Evolutionary conservation across 1,140 invertebrate species (phyloP), one percentile per base, ranked within the genome.

Genomic region (Lethocerus indicus): DNA sequence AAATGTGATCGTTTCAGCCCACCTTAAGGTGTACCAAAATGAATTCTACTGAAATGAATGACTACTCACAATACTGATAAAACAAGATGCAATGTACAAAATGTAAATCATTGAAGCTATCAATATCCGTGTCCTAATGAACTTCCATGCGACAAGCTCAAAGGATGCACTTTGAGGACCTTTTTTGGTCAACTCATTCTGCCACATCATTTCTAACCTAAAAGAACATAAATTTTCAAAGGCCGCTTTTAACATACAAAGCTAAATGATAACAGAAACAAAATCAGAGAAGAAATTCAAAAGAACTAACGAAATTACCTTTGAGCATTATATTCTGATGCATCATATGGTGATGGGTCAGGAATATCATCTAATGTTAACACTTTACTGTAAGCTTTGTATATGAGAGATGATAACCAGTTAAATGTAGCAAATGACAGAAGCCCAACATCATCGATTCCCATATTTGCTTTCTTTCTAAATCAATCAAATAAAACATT

Each of bases 1-100:
- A n/a, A n/a, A n/a, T n/a, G n/a, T n/a, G n/a, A n/a, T n/a, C n/a
- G n/a, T n/a, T n/a, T n/a, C n/a, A n/a, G n/a, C n/a, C n/a, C n/a
- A n/a, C n/a, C n/a, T n/a, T n/a, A n/a, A n/a, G n/a, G n/a, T n/a
- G 16, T 40, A 47, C 18, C 35, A 51, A 0, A 48, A 43, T 32
- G 43, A 46, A 54, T 28, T 23, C 45, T 26, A n/a, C 48, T 50
- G 35, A 54, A 32, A 20, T n/a, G n/a, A n/a, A n/a, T n/a, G n/a
- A n/a, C 13, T 45, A 63, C 70, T 67, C 65, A 78, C 76, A 35
- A 78, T 73, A 50, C 69, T 71, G 46, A 79, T 56, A 60, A 82
- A 81, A 45, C 74, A 74, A 50, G 75, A 63, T 14, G 69, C 59
- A 12, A 78, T 56, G 37, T 70, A 70, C 3, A 69, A 55, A 3